Evolutionary conservation across 2,113 vertebrate genomes (phyloP), one percentile per base, ranked within the genome.

Genomic region (Macheiramphus alcinus): DNA sequence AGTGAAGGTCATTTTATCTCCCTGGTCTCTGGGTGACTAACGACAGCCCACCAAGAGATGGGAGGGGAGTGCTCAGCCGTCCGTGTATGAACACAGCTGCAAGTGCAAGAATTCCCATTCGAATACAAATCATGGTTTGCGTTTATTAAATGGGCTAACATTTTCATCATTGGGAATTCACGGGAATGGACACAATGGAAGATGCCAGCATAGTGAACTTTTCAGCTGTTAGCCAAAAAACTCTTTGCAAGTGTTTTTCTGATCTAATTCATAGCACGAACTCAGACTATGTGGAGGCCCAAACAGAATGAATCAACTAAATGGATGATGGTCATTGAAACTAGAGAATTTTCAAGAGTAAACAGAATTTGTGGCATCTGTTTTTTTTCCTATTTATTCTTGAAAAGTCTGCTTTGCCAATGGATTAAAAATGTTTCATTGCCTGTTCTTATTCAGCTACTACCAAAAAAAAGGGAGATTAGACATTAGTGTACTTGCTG

Each of bases 1-100:
- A 16, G 4, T 7, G 40, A 70, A 72, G 53, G 59, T 40, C 7
- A 10, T 47, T 72, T 62, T 63, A 48, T 10, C 16, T 53, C 38
- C 19, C 61, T 8, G 50, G 34, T 47, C 36, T 48, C 21, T n/a
- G 45, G 3, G 27, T 88, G 27, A 74, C 11, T 13, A 53, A 78
- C 17, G 11, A 52, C 42, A 47, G 53, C 23, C 29, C 58, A 25
- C 26, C 45, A 4, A 7, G 58, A 17, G 71, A 17, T 11, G 45
- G 31, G 50, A 22, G 5, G 7, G 2, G 23, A 71, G 18, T 1
- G 43, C 26, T 53, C 48, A 81, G 70, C 16, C 52, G n/a, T 72
- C 26, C 4, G 3, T 2, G 3, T 1, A 15, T 8, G 47, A 88
- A 25, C 20, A 16, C 12, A 4, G 43, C 58, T 50, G 2, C 21